Conservation (phyloP, 2,113 vertebrate species). For the Sapayoa aenigma region DNA sequence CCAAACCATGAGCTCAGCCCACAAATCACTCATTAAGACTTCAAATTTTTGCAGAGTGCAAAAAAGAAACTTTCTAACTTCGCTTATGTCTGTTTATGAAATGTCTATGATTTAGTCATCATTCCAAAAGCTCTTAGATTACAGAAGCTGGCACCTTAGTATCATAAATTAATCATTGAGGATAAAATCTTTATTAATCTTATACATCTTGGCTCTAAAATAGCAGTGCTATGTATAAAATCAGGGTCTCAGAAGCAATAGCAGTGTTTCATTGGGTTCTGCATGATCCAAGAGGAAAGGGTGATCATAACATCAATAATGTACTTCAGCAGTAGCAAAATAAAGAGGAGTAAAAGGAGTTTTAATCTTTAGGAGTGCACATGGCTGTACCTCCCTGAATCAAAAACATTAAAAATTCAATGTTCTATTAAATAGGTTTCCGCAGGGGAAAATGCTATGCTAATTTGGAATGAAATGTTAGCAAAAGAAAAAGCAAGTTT, state of each 20-base stretch:
- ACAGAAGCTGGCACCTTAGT: background rate
- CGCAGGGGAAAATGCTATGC: background rate
- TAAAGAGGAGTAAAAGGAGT: background rate
- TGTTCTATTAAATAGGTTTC: constrained; percentile 42
- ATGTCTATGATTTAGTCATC: background rate
- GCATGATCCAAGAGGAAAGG: background rate
- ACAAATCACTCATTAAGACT: constrained; percentile 31
- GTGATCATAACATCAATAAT: background rate
- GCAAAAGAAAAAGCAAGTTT: background rate
- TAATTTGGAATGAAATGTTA: constrained; percentile 20
- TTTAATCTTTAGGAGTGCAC: background rate
- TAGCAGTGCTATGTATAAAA: background rate
- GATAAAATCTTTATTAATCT: constrained; percentile 17
- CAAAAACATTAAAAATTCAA: constrained; percentile 32
- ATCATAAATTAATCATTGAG: background rate
- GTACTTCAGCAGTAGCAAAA: background rate
- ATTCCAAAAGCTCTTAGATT: constrained; percentile 18
- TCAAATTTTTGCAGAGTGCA: background rate
- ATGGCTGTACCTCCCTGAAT: background rate
- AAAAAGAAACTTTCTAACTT: background rate
- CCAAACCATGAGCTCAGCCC: constrained; percentile 44
- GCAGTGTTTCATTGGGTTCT: background rate
- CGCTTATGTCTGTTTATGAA: background rate
- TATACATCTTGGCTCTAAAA: background rate
- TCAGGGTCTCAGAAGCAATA: background rate